These are phyloP conservation scores for Melieria picta DNA, from an alignment of 2,888 invertebrate species.

Conservation along the genomic window DNA sequence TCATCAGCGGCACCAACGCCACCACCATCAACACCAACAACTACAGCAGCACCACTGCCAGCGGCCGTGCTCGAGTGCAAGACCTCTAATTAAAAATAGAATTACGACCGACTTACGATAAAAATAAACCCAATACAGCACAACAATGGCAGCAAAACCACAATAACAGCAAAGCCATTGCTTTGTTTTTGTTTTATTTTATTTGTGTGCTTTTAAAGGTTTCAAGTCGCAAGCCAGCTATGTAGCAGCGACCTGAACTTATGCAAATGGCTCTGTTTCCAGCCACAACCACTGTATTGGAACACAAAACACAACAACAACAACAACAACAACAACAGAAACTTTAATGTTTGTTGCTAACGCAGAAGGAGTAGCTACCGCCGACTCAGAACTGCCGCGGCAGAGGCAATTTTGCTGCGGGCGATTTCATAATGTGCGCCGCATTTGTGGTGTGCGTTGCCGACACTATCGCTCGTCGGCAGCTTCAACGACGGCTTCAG, in stretches of 20 bases:
- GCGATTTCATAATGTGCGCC: background rate
- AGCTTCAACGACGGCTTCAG: background rate
- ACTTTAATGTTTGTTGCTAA: too few relatives aligned
- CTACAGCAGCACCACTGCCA: too few relatives aligned
- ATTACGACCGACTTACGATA: constrained; percentile 21
- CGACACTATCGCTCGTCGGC: background rate
- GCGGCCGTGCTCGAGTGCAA: constrained; percentile 6
- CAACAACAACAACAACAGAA: background rate
- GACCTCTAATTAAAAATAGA: constrained; percentile 34
- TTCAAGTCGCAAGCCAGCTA: background rate
- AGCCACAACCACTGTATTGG: background rate
- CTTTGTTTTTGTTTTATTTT: background rate
- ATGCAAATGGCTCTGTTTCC: background rate
- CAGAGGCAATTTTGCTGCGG: background rate
- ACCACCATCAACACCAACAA: too few relatives aligned
- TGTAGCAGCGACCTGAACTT: background rate
- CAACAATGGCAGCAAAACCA: background rate
- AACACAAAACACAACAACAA: background rate
- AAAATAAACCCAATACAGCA: background rate
- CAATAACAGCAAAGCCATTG: background rate
- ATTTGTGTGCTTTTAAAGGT: background rate
- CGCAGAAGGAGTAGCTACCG: too few relatives aligned
- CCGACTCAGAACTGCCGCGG: too few relatives aligned
- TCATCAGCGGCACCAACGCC: too few relatives aligned
- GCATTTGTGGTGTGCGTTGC: background rate